Evolutionary conservation across 2,113 vertebrate genomes (phyloP).

Genomic region (Paralichthys olivaceus): DNA sequence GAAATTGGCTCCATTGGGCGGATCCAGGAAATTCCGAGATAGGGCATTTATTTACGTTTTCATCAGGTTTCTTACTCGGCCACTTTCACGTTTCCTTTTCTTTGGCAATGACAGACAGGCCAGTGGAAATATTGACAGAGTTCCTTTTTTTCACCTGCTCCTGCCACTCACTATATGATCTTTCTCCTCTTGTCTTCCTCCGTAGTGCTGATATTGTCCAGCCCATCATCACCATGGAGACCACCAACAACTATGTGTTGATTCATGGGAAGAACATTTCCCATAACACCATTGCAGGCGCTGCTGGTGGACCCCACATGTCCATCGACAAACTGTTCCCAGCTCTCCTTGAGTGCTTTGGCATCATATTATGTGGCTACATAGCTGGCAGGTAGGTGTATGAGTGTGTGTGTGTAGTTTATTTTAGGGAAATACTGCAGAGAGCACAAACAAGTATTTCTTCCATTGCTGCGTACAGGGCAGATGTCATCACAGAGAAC

Average conservation of each 20-base stretch:
- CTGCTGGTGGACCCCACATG: constrained; percentile 83
- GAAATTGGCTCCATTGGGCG: too few relatives aligned
- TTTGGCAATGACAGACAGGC: too few relatives aligned
- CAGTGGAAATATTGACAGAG: too few relatives aligned
- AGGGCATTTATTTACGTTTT: too few relatives aligned
- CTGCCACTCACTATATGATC: not conserved
- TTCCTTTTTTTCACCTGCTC: not conserved
- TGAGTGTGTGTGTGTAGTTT: too few relatives aligned
- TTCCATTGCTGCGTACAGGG: constrained; percentile 67
- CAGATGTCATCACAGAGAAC: constrained; percentile 89
- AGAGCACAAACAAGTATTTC: not conserved
- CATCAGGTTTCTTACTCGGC: too few relatives aligned
- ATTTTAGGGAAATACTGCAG: too few relatives aligned
- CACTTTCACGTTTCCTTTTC: too few relatives aligned
- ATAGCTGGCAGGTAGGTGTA: constrained; percentile 85
- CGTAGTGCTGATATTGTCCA: constrained; percentile 2
- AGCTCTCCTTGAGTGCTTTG: constrained; percentile 95
- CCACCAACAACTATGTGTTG: constrained; percentile 58
- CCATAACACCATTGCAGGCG: constrained; percentile 75
- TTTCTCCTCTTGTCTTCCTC: not conserved
- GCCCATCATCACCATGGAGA: constrained; percentile 72
- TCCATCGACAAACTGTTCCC: constrained; percentile 95
- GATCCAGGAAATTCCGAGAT: too few relatives aligned
- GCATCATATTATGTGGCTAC: constrained; percentile 96
- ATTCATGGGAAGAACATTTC: constrained; percentile 83